These are phyloP conservation scores for Helicoverpa armigera DNA, from an alignment of 1,140 invertebrate genomes.

Conservation along the genomic window DNA sequence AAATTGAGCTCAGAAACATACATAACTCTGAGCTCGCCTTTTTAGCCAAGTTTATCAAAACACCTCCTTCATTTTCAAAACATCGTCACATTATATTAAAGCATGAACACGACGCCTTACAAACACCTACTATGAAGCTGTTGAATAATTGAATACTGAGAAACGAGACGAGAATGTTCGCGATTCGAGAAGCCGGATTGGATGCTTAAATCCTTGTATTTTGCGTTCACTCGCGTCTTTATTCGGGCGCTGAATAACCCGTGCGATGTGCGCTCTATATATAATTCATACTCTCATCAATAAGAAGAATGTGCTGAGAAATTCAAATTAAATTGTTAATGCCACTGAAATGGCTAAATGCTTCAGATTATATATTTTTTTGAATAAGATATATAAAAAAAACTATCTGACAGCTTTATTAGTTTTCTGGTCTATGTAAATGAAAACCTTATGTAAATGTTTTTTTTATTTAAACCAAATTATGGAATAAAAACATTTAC, in stretches of 20 bases:
- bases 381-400: no score
- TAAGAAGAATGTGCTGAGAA: neutral
- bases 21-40: no score
- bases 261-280: slow-evolving; percentile 12
- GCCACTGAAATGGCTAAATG: no score
- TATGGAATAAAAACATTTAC: no score
- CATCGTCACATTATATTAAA: neutral
- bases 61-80: no score
- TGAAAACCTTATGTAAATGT: no score
- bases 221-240: slow-evolving; percentile 22
- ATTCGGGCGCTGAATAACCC: slow-evolving; percentile 36
- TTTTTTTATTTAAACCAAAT: no score
- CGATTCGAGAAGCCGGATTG: slow-evolving; percentile 34
- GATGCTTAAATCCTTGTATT: slow-evolving; percentile 36
- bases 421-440: no score
- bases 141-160: slow-evolving; percentile 40
- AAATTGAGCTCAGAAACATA: no score
- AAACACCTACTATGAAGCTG: slow-evolving; percentile 10
- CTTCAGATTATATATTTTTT: no score
- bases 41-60: no score
- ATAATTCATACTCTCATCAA: slow-evolving; percentile 45
- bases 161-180: slow-evolving; percentile 13
- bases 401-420: no score
- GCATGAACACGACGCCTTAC: neutral
- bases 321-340: neutral